These are phyloP conservation scores for Lycia hirtaria DNA, from an alignment of 2,888 invertebrate species.

Conservation along the genomic window DNA sequence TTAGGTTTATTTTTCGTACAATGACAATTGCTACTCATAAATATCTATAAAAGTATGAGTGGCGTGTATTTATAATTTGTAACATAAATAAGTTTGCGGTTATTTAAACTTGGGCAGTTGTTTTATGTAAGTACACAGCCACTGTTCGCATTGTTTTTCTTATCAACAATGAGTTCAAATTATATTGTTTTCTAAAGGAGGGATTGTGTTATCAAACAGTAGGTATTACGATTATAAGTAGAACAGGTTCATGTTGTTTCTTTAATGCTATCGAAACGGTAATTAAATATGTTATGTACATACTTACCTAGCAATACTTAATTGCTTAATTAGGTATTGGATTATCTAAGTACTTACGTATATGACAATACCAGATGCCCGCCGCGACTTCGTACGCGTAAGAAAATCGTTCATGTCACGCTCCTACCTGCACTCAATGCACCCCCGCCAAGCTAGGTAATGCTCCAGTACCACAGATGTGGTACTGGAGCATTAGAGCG, in stretches of 20 bases:
- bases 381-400: no score
- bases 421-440: no score
- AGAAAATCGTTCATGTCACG: no score
- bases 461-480: no score
- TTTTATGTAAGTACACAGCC: not conserved
- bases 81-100: not conserved
- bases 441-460: no score
- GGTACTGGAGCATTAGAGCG: no score
- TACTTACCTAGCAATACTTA: constrained; percentile 9
- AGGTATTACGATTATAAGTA: not conserved
- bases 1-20: no score
- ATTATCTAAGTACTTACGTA: constrained; percentile 5
- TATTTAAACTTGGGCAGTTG: not conserved
- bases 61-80: not conserved
- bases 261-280: constrained; percentile 16
- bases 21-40: no score
- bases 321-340: constrained; percentile 15
- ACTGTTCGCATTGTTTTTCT: not conserved
- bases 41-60: no score
- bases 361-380: constrained; percentile 2
- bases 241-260: not conserved
- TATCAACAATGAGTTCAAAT: constrained; percentile 3
- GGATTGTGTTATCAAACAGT: constrained; percentile 9
- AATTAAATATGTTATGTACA: constrained; percentile 9
- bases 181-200: not conserved